Percentiles rank a stretch among this genome's conserved stretches.
Conservation (phyloP, 2,113 vertebrate species). For the Bambusicola thoracicus region DNA sequence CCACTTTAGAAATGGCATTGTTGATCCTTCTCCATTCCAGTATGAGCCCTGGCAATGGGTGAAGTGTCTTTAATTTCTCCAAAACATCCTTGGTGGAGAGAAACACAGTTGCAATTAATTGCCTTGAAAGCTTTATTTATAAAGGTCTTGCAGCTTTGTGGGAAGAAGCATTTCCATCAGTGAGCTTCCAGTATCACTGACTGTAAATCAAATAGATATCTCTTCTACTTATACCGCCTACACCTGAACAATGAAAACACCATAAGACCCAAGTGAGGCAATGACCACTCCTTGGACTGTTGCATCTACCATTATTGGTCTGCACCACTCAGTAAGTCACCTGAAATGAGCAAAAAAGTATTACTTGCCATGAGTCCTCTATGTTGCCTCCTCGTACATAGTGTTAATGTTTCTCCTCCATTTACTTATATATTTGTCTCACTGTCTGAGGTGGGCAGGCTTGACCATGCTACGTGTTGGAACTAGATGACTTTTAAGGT, state of each 20-base stretch:
- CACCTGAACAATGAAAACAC: neutral
- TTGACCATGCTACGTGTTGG: neutral
- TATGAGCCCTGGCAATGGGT: slow-evolving; percentile 91
- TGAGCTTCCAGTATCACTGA: neutral
- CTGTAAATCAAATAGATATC: neutral
- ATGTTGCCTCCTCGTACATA: neutral
- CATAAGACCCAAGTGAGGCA: neutral
- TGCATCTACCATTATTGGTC: neutral
- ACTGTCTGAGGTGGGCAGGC: neutral
- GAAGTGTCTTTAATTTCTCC: slow-evolving; percentile 89
- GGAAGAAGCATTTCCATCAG: neutral
- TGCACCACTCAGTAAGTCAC: neutral
- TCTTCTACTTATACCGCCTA: neutral
- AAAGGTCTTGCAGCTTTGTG: slow-evolving; percentile 15
- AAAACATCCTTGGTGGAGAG: slow-evolving; percentile 84
- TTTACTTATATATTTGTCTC: neutral
- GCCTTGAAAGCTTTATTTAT: neutral
- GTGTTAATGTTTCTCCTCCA: neutral
- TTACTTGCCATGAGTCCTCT: neutral
- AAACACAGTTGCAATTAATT: slow-evolving; percentile 28
- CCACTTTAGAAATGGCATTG: slow-evolving; percentile 93
- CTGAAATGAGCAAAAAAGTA: slow-evolving; percentile 1
- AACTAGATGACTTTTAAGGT: neutral
- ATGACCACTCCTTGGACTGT: neutral
- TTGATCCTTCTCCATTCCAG: slow-evolving; percentile 96